Conservation (phyloP, 2,888 invertebrate genomes). For the Trichopria drosophilae region DNA sequence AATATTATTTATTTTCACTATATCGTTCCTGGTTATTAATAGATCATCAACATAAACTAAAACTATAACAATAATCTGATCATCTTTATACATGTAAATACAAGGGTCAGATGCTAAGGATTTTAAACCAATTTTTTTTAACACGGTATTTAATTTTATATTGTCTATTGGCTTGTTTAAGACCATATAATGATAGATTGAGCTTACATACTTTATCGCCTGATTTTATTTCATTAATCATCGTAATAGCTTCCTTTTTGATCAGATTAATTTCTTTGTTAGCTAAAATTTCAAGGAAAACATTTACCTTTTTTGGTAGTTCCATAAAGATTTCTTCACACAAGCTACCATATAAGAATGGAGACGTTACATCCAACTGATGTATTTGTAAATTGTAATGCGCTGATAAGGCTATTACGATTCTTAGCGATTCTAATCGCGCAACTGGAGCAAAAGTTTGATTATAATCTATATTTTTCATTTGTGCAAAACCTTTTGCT, state of each 20-base stretch:
- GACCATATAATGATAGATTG: conserved; percentile 37
- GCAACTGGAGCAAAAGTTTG: conserved; percentile 4
- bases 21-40: conserved; percentile 33
- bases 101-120: conserved; percentile 33
- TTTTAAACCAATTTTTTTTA: conserved; percentile 28
- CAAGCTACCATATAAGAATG: conserved; percentile 27
- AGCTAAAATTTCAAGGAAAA: conserved; percentile 17
- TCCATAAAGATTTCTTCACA: conserved; percentile 31
- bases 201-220: conserved; percentile 33
- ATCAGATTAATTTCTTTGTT: neutral
- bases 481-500: conserved; percentile 39
- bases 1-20: conserved; percentile 25
- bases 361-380: conserved; percentile 25
- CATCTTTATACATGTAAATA: conserved; percentile 32
- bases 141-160: conserved; percentile 31
- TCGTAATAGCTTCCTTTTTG: no score
- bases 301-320: conserved; percentile 23
- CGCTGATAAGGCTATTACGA: no score
- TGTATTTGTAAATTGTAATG: conserved; percentile 19
- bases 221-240: no score
- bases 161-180: conserved; percentile 34
- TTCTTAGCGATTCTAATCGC: conserved; percentile 30
- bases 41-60: conserved; percentile 42
- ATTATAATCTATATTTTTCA: conserved; percentile 37
- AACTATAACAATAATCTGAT: conserved; percentile 27